These are phyloP conservation scores for Steinernema khuongi DNA, from an alignment of 1,140 invertebrate genomes.

Conservation along the genomic window DNA sequence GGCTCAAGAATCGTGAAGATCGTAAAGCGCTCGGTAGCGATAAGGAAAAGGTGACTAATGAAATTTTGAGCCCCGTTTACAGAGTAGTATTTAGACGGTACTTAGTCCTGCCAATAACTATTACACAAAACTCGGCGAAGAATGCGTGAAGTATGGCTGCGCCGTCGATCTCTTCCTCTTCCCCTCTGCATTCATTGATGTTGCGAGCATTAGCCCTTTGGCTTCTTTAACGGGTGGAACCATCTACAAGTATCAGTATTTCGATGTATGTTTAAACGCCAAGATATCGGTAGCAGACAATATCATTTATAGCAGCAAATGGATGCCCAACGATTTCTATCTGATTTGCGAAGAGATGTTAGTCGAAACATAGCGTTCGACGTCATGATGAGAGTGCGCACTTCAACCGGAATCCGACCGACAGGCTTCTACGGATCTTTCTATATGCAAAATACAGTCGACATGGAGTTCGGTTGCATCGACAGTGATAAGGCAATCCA, in stretches of 20 bases:
- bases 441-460: conserved; percentile 94
- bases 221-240: conserved; percentile 84
- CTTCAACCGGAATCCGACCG: conserved; percentile 73
- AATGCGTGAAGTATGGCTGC: conserved; percentile 80
- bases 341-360: conserved; percentile 77
- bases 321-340: conserved; percentile 79
- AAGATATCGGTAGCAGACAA: neutral
- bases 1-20: conserved; percentile 90
- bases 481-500: conserved; percentile 79
- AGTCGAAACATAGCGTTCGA: conserved; percentile 79
- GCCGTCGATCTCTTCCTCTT: conserved; percentile 87
- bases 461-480: conserved; percentile 86
- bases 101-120: conserved; percentile 74
- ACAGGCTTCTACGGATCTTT: conserved; percentile 95
- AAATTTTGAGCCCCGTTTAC: too few relatives aligned
- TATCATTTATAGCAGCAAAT: conserved; percentile 70
- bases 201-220: conserved; percentile 87
- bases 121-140: conserved; percentile 85
- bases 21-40: conserved; percentile 85
- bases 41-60: conserved; percentile 71
- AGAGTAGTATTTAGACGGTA: conserved; percentile 64
- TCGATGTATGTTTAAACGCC: conserved; percentile 67
- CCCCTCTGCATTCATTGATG: conserved; percentile 88
- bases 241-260: conserved; percentile 94
- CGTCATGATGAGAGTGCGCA: conserved; percentile 83